These are phyloP conservation scores for Drosophila pseudoananassae DNA, from an alignment of 1,140 invertebrate genomes.

Conservation along the genomic window DNA sequence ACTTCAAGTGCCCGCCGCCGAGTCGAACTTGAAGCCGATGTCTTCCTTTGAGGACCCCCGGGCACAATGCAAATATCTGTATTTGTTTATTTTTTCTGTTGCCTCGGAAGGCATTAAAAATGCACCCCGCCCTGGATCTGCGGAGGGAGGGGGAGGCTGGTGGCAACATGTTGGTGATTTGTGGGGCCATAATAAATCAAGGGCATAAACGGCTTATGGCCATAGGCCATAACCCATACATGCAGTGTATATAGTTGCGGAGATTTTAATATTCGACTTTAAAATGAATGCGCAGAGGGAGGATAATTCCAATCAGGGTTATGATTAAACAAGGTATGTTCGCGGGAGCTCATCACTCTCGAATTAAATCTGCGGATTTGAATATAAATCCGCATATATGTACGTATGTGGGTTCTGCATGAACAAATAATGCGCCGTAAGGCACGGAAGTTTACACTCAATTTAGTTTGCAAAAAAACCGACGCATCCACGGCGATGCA, in stretches of 20 bases:
- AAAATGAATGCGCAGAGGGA: too few relatives aligned
- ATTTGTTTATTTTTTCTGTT: not conserved
- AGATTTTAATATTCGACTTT: too few relatives aligned
- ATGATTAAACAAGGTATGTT: too few relatives aligned
- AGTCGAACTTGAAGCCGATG: conserved; percentile 38
- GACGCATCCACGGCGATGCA: too few relatives aligned
- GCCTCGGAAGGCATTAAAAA: conserved; percentile 42
- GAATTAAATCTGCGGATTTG: not conserved
- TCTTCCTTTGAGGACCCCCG: not conserved
- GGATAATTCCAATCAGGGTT: too few relatives aligned
- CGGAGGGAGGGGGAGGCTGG: not conserved
- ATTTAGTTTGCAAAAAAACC: conserved; percentile 56
- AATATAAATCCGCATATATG: not conserved
- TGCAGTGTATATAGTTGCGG: not conserved
- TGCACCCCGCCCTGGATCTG: conserved; percentile 14
- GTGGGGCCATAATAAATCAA: conserved; percentile 69
- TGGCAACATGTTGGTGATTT: conserved; percentile 50
- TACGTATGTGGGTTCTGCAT: conserved; percentile 18
- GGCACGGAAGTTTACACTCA: conserved; percentile 57
- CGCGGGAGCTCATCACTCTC: conserved; percentile 26
- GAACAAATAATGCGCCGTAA: conserved; percentile 57
- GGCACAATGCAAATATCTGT: conserved; percentile 40
- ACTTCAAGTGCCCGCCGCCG: conserved; percentile 30
- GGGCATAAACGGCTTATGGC: conserved; percentile 68
- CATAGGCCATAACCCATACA: not conserved